These are phyloP conservation scores for Rhingia rostrata DNA, from an alignment of 2,888 invertebrate genomes.

Conservation along the genomic window DNA sequence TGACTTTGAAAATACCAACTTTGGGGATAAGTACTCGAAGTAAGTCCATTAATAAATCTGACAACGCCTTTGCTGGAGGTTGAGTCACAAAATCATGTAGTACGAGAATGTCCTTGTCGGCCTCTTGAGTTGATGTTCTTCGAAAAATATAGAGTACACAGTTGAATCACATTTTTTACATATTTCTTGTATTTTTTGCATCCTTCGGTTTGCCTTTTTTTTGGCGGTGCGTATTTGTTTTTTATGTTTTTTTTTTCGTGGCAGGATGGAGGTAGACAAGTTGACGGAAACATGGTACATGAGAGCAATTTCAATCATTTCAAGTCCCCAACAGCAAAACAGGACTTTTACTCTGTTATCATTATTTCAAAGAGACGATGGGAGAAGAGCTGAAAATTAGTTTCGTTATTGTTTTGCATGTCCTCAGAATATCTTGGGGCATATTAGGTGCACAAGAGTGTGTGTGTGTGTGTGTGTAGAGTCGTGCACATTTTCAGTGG, in stretches of 20 bases:
- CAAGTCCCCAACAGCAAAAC: conserved; percentile 1
- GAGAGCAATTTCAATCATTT: conserved; percentile 49
- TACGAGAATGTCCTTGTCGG: conserved; percentile 46
- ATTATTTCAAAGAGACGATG: conserved; percentile 30
- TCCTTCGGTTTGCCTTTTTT: conserved; percentile 15
- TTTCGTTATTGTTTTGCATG: conserved; percentile 64
- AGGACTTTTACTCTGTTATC: conserved; percentile 26
- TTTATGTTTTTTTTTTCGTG: background rate
- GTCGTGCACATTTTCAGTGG: conserved; percentile 7
- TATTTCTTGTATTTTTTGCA: conserved; percentile 20
- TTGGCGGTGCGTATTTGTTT: conserved; percentile 1
- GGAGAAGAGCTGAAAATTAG: conserved; percentile 50
- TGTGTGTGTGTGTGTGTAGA: background rate
- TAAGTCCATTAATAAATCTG: conserved; percentile 72
- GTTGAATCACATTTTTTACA: conserved; percentile 56
- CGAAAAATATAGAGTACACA: conserved; percentile 10
- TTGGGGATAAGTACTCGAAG: conserved; percentile 67
- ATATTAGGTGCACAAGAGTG: conserved; percentile 7
- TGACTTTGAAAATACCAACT: conserved; percentile 67
- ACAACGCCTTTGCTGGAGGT: conserved; percentile 14
- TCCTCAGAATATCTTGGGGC: conserved; percentile 16
- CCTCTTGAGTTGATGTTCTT: conserved; percentile 1
- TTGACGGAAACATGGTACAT: conserved; percentile 31
- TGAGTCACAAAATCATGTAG: conserved; percentile 31
- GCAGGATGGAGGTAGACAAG: background rate